Evolutionary conservation across 2,113 vertebrate species (phyloP).

Genomic region (Brachypodius melanocephalos): DNA sequence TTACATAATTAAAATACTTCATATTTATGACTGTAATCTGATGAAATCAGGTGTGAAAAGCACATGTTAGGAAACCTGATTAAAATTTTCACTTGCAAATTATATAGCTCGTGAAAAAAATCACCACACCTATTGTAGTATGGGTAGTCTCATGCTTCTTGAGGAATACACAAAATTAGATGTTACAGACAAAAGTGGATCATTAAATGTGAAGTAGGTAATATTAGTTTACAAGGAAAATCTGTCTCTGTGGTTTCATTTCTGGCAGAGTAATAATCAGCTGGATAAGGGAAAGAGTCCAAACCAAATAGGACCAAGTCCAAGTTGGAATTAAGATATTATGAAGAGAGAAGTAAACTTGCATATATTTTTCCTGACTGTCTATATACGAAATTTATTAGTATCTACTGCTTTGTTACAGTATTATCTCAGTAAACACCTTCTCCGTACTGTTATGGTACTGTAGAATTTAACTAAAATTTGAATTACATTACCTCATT

Average conservation of each 20-base stretch:
- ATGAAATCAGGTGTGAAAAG: background rate
- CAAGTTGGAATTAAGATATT: background rate
- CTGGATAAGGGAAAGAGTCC: background rate
- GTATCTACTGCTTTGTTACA: background rate
- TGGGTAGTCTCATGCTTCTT: background rate
- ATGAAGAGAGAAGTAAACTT: background rate
- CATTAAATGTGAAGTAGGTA: background rate
- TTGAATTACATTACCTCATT: background rate
- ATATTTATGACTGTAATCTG: background rate
- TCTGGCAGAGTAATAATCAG: background rate
- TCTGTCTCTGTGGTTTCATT: background rate
- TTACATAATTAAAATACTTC: background rate
- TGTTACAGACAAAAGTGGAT: background rate
- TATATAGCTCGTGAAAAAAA: background rate
- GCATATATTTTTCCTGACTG: background rate
- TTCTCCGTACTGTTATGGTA: background rate
- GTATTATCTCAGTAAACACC: background rate
- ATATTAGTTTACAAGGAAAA: background rate
- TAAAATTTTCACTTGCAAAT: background rate
- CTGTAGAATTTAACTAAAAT: background rate
- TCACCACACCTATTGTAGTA: background rate
- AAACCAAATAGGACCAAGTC: background rate
- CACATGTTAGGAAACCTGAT: background rate
- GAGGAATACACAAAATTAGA: background rate
- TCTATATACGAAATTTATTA: background rate